Base-by-base conservation (phyloP, 2,797 vertebrate genomes). In the Aldrovandia affinis region DNA sequence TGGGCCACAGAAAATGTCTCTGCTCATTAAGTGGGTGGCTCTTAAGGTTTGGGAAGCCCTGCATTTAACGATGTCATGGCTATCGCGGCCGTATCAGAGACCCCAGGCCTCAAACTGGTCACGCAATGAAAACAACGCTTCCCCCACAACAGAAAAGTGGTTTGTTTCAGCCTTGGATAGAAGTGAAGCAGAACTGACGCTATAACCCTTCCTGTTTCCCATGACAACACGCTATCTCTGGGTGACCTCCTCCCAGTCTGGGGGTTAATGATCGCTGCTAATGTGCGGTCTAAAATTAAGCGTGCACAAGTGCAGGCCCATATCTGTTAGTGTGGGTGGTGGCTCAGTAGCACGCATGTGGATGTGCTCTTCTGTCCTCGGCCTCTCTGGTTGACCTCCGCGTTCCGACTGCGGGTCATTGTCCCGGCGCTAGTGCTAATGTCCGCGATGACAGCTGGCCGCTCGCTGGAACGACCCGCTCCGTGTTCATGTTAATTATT, bases 41-140 rank as follows among this genome's bases (percentile, higher is more conserved):
- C 6, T n/a, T 22, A n/a, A 28, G 28, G n/a, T 25, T 6, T 63
- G n/a, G 59, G 59, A 63, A n/a, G 6, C 59, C 59, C n/a, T 2
- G 20, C 20, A 22, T 57, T 57, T 20, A 57, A 57, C n/a, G 10
- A 28, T n/a, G 59, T 22, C 8, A n/a, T 12, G n/a, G n/a, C 59
- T 28, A 8, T 63, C 25, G 25, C 59, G 28, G 33, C n/a, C 30
- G 59, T n/a, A 57, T n/a, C 52, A 36, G 30, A 28, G 9, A 59
- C n/a, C 52, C 50, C 36, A 61, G 39, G 1, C 82, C 55, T n/a
- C 15, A 42, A 12, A 25, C 82, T 15, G 30, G 57, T 39, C 42
- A n/a, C 30, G 63, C 83, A 84, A 90, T 86, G 12, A 89, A 84
- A 55, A 39, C 9, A 33, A 52, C n/a, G n/a, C n/a, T 86, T 86